Evolutionary conservation across 2,797 vertebrate species (phyloP).

Genomic region (Sylvilagus floridanus): DNA sequence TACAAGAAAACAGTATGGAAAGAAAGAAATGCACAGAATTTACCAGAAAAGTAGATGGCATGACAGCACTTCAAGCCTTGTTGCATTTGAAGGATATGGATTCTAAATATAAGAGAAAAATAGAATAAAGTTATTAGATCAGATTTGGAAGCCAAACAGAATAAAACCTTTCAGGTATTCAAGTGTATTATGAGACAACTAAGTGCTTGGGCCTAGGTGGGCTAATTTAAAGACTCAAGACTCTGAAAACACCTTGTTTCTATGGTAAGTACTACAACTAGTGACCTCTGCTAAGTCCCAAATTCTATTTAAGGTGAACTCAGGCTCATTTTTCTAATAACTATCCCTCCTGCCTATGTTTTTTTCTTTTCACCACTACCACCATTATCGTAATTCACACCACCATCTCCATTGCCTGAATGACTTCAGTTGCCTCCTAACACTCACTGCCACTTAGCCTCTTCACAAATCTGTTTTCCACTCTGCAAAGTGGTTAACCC

Average conservation of each 20-base stretch:
- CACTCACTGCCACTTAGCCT: not conserved
- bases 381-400: not conserved
- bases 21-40: not conserved
- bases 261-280: not conserved
- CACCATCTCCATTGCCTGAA: not conserved
- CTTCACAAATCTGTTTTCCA: not conserved
- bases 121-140: not conserved
- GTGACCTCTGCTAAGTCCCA: not conserved
- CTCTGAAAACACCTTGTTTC: not conserved
- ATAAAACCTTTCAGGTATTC: not conserved
- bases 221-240: not conserved
- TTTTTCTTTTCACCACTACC: not conserved
- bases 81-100: not conserved
- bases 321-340: slow-evolving; percentile 19
- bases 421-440: not conserved
- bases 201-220: not conserved
- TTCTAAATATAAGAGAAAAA: not conserved
- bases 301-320: not conserved
- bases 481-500: not conserved
- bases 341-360: not conserved
- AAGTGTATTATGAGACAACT: not conserved
- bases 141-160: not conserved
- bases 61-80: not conserved
- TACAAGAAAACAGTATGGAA: not conserved
- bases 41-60: not conserved